A percentile compares a stretch with the other conserved stretches of the same genome.
These are phyloP conservation scores for Steinernema feltiae DNA, from an alignment of 1,140 invertebrate genomes.

Conservation along the genomic window DNA sequence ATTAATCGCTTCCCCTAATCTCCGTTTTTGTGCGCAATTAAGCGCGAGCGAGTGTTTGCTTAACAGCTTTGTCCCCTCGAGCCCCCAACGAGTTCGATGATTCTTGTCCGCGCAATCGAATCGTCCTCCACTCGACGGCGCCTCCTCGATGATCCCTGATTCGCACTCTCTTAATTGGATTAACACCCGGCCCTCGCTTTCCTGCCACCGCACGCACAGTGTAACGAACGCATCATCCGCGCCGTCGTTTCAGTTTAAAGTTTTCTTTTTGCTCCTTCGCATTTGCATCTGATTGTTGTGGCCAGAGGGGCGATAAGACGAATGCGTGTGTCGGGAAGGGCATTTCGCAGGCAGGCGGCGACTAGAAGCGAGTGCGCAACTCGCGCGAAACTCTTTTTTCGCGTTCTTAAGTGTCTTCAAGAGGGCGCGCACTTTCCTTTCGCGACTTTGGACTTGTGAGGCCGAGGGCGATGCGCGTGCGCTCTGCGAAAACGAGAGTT, in stretches of 20 bases:
- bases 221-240: not conserved
- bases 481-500: not conserved
- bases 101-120: not conserved
- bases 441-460: not conserved
- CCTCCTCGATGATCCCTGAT: not conserved
- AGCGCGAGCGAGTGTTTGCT: not conserved
- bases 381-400: slow-evolving; percentile 15
- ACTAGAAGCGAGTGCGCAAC: not conserved
- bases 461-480: no score
- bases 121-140: not conserved
- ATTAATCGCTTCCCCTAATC: not conserved
- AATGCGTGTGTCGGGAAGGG: not conserved
- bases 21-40: not conserved
- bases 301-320: not conserved
- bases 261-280: slow-evolving; percentile 4
- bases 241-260: not conserved
- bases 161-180: slow-evolving; percentile 4
- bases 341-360: not conserved
- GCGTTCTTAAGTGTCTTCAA: not conserved
- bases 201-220: not conserved
- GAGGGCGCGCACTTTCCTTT: slow-evolving; percentile 7
- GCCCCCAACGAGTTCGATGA: not conserved
- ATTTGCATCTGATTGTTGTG: not conserved
- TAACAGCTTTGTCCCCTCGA: not conserved
- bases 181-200: not conserved